phyloP scores from a whole-genome alignment of 1,140 invertebrate genomes.

The Pseudomyrmex cubaensis region DNA sequence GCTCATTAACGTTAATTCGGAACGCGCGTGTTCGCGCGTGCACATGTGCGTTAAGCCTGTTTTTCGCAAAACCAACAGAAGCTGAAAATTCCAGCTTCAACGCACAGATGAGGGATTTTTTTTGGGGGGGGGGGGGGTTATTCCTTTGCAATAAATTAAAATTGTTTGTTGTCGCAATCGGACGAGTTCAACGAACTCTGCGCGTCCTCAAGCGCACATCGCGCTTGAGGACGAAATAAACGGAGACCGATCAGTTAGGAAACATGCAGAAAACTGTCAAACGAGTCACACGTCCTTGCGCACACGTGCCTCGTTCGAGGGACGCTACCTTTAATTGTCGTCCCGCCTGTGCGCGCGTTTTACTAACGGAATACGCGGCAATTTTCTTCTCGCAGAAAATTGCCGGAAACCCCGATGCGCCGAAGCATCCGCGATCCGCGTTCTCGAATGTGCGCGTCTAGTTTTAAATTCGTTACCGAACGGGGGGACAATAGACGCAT shows the following conservation, averaged over 20 bases:
- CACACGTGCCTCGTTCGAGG: neutral
- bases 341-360: neutral
- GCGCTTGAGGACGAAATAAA: too few species aligned
- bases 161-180: too few species aligned
- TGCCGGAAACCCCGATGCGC: conserved; percentile 25
- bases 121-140: too few species aligned
- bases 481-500: conserved; percentile 37
- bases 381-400: conserved; percentile 19
- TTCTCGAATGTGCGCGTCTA: neutral
- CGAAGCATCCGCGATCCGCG: conserved; percentile 1
- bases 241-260: too few species aligned
- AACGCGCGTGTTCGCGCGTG: neutral
- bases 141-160: too few species aligned
- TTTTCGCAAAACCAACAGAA: neutral
- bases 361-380: conserved; percentile 38
- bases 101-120: too few species aligned
- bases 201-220: too few species aligned
- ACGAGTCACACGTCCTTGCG: conserved; percentile 11
- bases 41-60: neutral
- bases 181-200: neutral
- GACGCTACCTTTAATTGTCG: conserved; percentile 25
- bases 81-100: neutral
- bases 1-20: conserved; percentile 39
- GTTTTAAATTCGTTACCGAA: neutral
- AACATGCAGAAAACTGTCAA: neutral